These are phyloP conservation scores for Pogonocherus hispidulus DNA, from an alignment of 2,888 invertebrate species.

Conservation along the genomic window DNA sequence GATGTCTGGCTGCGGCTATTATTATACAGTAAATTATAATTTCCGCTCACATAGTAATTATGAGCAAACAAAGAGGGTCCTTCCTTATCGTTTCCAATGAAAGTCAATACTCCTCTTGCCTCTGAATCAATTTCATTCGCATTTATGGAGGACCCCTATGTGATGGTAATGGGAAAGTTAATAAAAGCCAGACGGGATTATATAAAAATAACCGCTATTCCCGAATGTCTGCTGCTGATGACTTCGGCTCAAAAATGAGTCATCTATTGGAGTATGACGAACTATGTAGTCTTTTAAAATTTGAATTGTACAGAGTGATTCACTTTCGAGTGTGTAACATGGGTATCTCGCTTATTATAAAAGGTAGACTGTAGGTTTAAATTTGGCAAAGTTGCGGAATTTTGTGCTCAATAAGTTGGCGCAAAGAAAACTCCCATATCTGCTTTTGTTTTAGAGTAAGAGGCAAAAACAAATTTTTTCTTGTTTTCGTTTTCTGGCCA, in stretches of 20 bases:
- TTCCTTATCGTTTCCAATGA: not conserved
- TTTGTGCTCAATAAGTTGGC: too few relatives aligned
- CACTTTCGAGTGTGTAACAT: too few relatives aligned
- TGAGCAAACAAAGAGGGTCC: not conserved
- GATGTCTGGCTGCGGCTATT: not conserved
- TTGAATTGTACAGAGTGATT: too few relatives aligned
- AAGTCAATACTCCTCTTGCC: not conserved
- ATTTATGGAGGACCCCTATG: conserved; percentile 5
- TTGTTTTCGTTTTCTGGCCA: too few relatives aligned
- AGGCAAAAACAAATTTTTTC: too few relatives aligned
- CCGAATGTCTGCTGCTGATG: not conserved
- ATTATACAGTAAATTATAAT: conserved; percentile 18
- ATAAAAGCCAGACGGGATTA: not conserved
- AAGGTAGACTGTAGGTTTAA: too few relatives aligned
- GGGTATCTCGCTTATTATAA: too few relatives aligned
- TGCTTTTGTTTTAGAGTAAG: too few relatives aligned
- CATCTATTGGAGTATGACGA: conserved; percentile 5
- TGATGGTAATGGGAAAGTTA: not conserved
- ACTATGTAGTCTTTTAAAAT: not conserved
- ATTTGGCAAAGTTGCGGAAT: too few relatives aligned
- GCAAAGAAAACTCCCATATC: too few relatives aligned
- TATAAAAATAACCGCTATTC: conserved; percentile 3
- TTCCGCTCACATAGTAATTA: conserved; percentile 27
- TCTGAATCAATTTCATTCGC: not conserved
- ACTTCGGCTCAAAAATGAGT: not conserved